phyloP scores from a whole-genome alignment of 2,888 invertebrate genomes.

The Lottia scabra region DNA sequence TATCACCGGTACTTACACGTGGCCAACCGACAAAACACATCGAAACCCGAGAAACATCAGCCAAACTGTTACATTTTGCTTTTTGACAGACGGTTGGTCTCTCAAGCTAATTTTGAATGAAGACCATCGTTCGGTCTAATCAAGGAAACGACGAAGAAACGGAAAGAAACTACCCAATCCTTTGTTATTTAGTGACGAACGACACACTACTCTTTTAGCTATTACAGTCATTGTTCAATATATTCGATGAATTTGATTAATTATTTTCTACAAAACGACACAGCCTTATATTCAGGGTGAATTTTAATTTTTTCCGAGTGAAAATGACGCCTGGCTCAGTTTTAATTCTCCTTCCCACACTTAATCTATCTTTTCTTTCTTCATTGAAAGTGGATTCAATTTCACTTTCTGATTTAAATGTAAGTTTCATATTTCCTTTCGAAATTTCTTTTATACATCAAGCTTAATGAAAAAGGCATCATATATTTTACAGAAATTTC shows the following conservation, averaged over 20 bases:
- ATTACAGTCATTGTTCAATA: not conserved
- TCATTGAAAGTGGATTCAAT: not conserved
- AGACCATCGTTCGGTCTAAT: not conserved
- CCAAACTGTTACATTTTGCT: not conserved
- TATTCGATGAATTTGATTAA: constrained; percentile 7
- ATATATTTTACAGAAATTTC: no score
- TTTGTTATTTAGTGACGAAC: not conserved
- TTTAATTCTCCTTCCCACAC: not conserved
- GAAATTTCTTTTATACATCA: not conserved
- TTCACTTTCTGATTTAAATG: not conserved
- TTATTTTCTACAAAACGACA: not conserved
- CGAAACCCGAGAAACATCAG: not conserved
- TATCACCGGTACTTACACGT: constrained; percentile 3
- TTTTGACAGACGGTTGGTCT: not conserved
- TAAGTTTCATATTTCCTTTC: not conserved
- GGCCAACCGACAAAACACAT: not conserved
- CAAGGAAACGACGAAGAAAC: not conserved
- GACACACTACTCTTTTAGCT: no score
- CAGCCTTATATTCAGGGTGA: not conserved
- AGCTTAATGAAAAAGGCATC: not conserved
- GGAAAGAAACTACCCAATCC: not conserved
- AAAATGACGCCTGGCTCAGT: not conserved
- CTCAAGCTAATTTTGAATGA: not conserved
- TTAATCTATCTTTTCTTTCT: not conserved
- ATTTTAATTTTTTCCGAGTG: not conserved